Percentiles rank a stretch among this genome's conserved stretches.
Conservation (phyloP, 2,888 invertebrate genomes). For the Drosophila melanocephala region DNA sequence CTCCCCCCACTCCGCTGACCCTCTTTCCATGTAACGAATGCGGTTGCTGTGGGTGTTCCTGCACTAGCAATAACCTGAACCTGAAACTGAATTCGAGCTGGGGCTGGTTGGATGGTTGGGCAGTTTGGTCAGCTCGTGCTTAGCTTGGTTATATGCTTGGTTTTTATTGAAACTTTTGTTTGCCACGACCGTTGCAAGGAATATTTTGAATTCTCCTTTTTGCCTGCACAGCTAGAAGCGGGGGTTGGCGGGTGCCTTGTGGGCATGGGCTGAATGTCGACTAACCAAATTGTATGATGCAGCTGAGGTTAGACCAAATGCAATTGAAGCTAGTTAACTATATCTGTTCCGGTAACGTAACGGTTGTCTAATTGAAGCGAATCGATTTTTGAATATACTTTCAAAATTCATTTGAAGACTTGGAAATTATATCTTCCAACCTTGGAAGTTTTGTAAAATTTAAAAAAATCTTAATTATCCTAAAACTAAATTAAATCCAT, state of each 20-base stretch:
- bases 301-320: constrained; percentile 21
- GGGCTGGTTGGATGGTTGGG: constrained; percentile 5
- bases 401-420: not conserved
- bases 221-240: not conserved
- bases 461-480: not conserved
- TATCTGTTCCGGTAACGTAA: not conserved
- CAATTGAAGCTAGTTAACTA: constrained; percentile 9
- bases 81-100: constrained; percentile 42
- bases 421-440: not conserved
- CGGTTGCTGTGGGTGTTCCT: constrained; percentile 74
- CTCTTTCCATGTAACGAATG: constrained; percentile 57
- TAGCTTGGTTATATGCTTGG: constrained; percentile 62
- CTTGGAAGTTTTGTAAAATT: not conserved
- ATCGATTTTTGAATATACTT: not conserved
- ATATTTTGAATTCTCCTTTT: constrained; percentile 72
- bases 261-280: not conserved
- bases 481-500: not conserved
- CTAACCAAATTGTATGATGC: constrained; percentile 27
- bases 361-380: not conserved
- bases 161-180: constrained; percentile 81
- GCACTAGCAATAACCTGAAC: constrained; percentile 41
- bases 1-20: constrained; percentile 1
- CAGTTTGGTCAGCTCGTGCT: constrained; percentile 30
- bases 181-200: constrained; percentile 65
- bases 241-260: not conserved